Evolutionary conservation across 2,888 invertebrate species (phyloP).

Genomic region (Seladonia tumulorum): DNA sequence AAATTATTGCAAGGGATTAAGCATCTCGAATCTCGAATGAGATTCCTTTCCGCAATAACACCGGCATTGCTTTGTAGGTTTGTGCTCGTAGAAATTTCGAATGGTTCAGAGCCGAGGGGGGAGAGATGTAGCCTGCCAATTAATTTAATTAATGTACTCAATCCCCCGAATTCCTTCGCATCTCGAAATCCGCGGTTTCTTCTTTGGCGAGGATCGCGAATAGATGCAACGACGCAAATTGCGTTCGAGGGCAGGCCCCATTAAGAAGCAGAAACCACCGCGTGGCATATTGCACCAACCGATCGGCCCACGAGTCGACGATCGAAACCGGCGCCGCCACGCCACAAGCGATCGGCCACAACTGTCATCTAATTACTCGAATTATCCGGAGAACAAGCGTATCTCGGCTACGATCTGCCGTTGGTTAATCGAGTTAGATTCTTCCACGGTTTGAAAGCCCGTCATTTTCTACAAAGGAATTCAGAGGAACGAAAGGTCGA

Average conservation of each 20-base stretch:
- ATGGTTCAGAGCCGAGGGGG: not conserved
- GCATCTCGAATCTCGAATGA: no score
- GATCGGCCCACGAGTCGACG: constrained; percentile 16
- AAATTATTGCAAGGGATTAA: no score
- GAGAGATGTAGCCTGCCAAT: not conserved
- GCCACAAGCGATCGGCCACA: not conserved
- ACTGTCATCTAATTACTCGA: constrained; percentile 42
- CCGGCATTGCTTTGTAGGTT: no score
- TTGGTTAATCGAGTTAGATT: not conserved
- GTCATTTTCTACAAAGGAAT: not conserved
- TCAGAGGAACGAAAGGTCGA: constrained; percentile 32
- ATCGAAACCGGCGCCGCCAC: constrained; percentile 16
- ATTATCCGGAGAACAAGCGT: constrained; percentile 32
- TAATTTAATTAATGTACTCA: not conserved
- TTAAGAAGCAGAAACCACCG: constrained; percentile 25
- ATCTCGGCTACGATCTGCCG: constrained; percentile 30
- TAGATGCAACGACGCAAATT: constrained; percentile 20
- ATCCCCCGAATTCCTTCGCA: not conserved
- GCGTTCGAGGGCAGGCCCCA: constrained; percentile 1
- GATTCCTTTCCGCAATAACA: no score
- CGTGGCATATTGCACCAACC: constrained; percentile 37
- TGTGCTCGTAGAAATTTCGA: not conserved
- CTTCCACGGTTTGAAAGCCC: constrained; percentile 4
- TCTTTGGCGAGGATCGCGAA: constrained; percentile 4
- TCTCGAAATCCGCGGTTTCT: constrained; percentile 11